Conservation (phyloP, 2,888 invertebrate species). For the Sarcophaga rosellei region DNA sequence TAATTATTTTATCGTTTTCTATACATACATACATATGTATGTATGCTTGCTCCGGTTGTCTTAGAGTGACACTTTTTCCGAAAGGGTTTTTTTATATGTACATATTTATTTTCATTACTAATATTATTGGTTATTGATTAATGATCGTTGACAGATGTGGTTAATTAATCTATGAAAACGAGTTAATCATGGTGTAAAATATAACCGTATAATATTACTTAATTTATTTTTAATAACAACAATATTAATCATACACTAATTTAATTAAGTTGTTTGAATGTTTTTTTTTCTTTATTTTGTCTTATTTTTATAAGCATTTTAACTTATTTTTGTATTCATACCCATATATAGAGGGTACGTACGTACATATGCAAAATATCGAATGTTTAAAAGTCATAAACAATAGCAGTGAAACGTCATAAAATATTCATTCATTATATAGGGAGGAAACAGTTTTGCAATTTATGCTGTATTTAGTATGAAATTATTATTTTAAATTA, state of each 20-base stretch:
- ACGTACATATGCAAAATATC: not conserved
- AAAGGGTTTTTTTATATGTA: conserved; percentile 9
- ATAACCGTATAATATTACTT: conserved; percentile 22
- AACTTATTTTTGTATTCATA: not conserved
- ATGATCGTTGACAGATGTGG: conserved; percentile 64
- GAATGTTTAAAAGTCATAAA: not conserved
- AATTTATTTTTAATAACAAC: conserved; percentile 36
- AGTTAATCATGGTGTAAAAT: conserved; percentile 50
- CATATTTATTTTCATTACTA: conserved; percentile 6
- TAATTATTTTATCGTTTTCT: conserved; percentile 77
- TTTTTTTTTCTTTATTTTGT: not conserved
- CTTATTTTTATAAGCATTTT: not conserved
- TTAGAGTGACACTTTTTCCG: not conserved
- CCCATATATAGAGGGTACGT: no score
- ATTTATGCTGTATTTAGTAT: not conserved
- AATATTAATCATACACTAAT: conserved; percentile 26
- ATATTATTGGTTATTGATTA: conserved; percentile 63
- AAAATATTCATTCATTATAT: not conserved
- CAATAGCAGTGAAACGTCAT: not conserved
- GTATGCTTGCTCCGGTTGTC: not conserved
- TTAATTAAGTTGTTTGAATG: conserved; percentile 20
- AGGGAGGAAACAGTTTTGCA: not conserved
- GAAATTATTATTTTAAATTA: not conserved
- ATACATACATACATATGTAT: not conserved
- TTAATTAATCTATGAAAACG: conserved; percentile 48